phyloP scores from a whole-genome alignment of 2,797 vertebrate species.

The Manis pentadactyla region DNA sequence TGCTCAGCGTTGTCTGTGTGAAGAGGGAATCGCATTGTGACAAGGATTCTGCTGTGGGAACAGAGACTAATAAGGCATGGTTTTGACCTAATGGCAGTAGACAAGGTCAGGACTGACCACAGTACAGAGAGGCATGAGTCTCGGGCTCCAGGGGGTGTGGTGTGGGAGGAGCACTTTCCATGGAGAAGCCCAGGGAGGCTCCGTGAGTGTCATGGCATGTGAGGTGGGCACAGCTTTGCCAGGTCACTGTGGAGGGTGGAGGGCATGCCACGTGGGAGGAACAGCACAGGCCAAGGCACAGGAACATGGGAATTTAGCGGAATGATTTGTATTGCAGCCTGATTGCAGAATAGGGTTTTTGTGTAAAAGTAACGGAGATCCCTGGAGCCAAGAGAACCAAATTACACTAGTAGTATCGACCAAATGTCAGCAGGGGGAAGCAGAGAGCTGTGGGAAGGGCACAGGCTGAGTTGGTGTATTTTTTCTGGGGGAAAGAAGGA shows the following conservation, averaged over 20 bases:
- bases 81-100: neutral
- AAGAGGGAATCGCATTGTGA: neutral
- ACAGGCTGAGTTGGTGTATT: neutral
- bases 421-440: conserved; percentile 68
- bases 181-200: too few species aligned
- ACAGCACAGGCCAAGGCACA: neutral
- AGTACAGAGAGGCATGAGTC: neutral
- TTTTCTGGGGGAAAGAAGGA: neutral
- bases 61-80: neutral
- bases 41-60: too few species aligned
- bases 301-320: neutral
- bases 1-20: neutral
- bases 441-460: conserved; percentile 65
- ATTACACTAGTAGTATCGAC: neutral
- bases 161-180: neutral
- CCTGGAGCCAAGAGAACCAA: neutral
- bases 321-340: neutral
- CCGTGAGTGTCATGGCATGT: too few species aligned
- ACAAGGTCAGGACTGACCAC: neutral
- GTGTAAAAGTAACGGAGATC: neutral
- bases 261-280: neutral
- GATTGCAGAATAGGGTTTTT: neutral
- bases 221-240: neutral
- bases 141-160: neutral
- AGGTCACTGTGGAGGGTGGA: neutral